These are phyloP conservation scores for Rambutsinella grinnellia DNA, from an alignment of 2,888 invertebrate genomes.

Conservation along the genomic window DNA sequence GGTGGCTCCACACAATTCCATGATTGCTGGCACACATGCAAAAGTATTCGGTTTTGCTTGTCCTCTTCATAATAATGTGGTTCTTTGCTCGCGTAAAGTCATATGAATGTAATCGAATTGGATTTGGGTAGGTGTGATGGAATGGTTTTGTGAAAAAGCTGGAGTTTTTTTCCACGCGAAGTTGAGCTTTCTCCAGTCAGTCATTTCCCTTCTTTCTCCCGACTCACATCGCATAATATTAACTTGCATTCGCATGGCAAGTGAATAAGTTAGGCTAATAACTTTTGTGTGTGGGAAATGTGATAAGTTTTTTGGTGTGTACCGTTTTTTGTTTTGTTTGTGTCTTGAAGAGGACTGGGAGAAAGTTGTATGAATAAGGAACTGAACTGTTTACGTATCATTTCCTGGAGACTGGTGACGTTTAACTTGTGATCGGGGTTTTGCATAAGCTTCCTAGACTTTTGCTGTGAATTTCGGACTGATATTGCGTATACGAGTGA, in stretches of 20 bases:
- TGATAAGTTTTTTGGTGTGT: neutral
- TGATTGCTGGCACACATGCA: slow-evolving; percentile 25
- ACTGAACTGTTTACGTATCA: slow-evolving; percentile 32
- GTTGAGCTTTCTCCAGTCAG: slow-evolving; percentile 19
- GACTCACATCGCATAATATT: neutral
- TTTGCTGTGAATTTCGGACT: too few species aligned
- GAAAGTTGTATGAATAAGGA: too few species aligned
- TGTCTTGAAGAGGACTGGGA: neutral
- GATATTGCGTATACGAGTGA: too few species aligned
- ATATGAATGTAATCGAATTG: too few species aligned
- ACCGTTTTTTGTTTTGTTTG: too few species aligned
- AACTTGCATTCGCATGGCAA: neutral
- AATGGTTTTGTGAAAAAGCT: neutral
- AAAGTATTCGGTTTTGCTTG: too few species aligned
- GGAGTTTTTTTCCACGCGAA: slow-evolving; percentile 12
- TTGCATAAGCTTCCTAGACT: too few species aligned
- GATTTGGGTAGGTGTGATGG: neutral
- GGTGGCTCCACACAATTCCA: neutral
- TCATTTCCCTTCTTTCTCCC: slow-evolving; percentile 18
- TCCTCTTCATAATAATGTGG: too few species aligned
- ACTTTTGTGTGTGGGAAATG: neutral
- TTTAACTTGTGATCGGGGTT: too few species aligned
- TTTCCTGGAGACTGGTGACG: slow-evolving; percentile 30
- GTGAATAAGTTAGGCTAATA: neutral
- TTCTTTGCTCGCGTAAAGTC: too few species aligned